Evolutionary conservation across 2,113 vertebrate species (phyloP), one percentile per base, ranked within the genome.

Genomic region (Crotalus tigris): DNA sequence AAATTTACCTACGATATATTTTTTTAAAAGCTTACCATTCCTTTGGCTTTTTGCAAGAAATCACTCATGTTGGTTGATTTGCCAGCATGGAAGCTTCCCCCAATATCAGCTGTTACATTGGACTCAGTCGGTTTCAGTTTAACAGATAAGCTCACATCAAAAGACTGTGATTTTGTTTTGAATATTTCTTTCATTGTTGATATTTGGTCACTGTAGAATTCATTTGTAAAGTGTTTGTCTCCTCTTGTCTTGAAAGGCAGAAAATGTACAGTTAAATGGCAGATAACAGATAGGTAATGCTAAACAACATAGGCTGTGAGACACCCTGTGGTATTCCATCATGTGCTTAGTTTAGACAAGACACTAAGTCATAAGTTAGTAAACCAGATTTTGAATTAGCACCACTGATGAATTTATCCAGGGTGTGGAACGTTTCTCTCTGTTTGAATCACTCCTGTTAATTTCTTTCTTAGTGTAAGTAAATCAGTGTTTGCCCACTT

Each of bases 221-320:
- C 97, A 69, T 92, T 97, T 49, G 98, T 98, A 29, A 97, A 95
- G 0, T 92, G 97, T 96, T 98, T 98, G 54, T 98, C 98, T 54
- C 96, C 98, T 88, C 95, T 96, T 51, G 98, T 99, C 99, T 99
- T 95, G 49, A 93, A 55, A 51, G 94, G 85, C 93, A 88, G 87
- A 91, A 94, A 87, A 17, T 2, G 1, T 61, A 53, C 57, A 9
- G 93, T 55, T 26, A 90, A 91, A 92, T 5, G 91, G 29, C 24
- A 15, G 21, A 29, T 89, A 44, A 58, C 23, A 58, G 33, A 59
- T 11, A n/a, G 19, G 21, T 39, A 59, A 55, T n/a, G 87, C 33
- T 17, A n/a, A 17, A 33, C 9, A 88, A 29, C 29, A 88, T 88
- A 54, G 29, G 2, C 29, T 87, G 33, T 39, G 75, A 44, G 75